Evolutionary conservation across 2,888 invertebrate genomes (phyloP), one percentile per base, ranked within the genome.

Genomic region (Gandaritis pyraliata): DNA sequence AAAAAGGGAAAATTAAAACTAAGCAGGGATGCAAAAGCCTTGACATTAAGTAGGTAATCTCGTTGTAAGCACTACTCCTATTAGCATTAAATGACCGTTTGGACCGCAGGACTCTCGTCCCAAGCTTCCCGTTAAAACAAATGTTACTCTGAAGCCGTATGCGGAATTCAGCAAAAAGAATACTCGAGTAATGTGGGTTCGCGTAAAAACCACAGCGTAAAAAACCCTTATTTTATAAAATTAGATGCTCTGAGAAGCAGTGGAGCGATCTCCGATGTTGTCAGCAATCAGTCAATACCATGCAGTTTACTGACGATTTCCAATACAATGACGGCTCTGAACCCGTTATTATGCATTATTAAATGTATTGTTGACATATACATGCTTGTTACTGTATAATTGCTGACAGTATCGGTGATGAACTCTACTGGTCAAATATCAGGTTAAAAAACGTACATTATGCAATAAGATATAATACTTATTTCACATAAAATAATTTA

Each of bases 31-130:
- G 59, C 39, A 55, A 65, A n/a, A 70, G 68, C 72, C 69, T 69
- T 72, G 76, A 76, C 78, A 73, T 80, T 79, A 75, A 77, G 74
- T 80, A 77, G 75, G 73, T 79, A 83, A 84, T 81, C 81, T 78
- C 72, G 80, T 83, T 85, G 85, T 83, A 82, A 84, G 82, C 80
- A 80, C 82, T 80, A 81, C 68, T 75, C 72, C 77, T 75, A 85
- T 85, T 86, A 85, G 83, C 85, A 85, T 86, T 79, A 82, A 85
- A 83, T 73, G 78, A 78, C 78, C 79, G 76, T 84, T 84, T 74
- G 72, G 72, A 72, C 72, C 77, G 73, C 73, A 73, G 69, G 66
- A 69, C 64, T 70, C 69, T 68, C 65, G 72, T 68, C 65, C 77
- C 76, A 78, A 30, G 64, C 64, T 67, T 62, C 64, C 64, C 65